phyloP scores from a whole-genome alignment of 2,888 invertebrate species.

The Allolobophora icterica region DNA sequence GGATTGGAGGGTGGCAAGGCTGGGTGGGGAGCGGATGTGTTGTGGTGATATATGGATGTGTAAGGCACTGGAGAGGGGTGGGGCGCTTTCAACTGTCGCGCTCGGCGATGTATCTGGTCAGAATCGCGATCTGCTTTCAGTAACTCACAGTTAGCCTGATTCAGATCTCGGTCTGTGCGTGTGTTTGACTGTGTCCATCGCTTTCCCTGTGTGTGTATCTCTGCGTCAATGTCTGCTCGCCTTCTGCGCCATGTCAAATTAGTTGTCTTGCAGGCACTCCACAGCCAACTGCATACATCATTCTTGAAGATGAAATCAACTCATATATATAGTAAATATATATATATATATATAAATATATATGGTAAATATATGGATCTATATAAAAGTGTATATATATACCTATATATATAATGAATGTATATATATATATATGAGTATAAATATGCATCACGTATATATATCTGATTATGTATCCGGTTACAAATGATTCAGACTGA shows the following conservation, averaged over 20 bases:
- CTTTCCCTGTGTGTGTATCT: background rate
- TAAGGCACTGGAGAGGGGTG: background rate
- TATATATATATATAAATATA: background rate
- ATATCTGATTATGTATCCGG: background rate
- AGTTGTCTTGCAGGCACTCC: background rate
- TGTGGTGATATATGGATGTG: background rate
- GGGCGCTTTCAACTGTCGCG: background rate
- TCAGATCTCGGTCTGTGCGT: background rate
- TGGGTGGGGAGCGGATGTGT: background rate
- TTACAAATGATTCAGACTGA: background rate
- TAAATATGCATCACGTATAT: background rate
- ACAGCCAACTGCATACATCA: background rate
- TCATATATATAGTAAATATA: background rate
- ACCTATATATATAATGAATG: too few species aligned
- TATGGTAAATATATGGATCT: background rate
- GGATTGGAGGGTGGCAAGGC: too few species aligned
- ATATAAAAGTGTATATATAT: background rate
- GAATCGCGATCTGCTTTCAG: background rate
- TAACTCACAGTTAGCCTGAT: background rate
- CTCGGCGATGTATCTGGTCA: background rate
- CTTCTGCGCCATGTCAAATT: background rate
- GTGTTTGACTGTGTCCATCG: background rate
- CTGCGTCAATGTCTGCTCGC: background rate
- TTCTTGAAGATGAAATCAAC: conserved; percentile 10
- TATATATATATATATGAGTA: background rate